Evolutionary conservation across 1,140 invertebrate genomes (phyloP).

Genomic region (Piezodorus guildinii): DNA sequence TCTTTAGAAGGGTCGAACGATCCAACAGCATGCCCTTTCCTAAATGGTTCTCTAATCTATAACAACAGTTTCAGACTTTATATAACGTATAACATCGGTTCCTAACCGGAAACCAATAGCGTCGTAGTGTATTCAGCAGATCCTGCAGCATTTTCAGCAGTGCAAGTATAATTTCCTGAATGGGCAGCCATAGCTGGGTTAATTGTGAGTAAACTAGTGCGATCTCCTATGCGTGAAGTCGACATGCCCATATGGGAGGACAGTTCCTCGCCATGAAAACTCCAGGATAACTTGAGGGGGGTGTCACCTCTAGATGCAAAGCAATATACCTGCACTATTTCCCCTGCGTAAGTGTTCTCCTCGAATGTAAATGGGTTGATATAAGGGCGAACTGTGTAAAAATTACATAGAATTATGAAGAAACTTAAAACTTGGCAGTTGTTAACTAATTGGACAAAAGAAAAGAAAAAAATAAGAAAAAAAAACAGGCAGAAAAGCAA

Average conservation of each 20-base stretch:
- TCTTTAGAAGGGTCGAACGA: not conserved
- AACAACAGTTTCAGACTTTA: too few species aligned
- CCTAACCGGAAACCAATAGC: constrained; percentile 34
- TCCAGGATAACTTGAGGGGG: constrained; percentile 67
- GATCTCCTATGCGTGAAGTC: constrained; percentile 45
- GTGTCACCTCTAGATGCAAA: constrained; percentile 72
- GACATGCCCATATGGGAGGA: constrained; percentile 31
- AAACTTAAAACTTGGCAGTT: too few species aligned
- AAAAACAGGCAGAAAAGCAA: too few species aligned
- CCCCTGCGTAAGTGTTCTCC: constrained; percentile 45
- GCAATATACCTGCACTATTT: constrained; percentile 53
- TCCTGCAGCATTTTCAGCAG: constrained; percentile 46
- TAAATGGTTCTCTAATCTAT: constrained; percentile 1
- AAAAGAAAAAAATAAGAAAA: too few species aligned
- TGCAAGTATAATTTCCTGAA: constrained; percentile 65
- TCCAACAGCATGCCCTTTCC: constrained; percentile 1
- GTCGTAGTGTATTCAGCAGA: constrained; percentile 39
- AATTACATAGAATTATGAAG: not conserved
- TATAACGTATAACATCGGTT: too few species aligned
- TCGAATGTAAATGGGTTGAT: constrained; percentile 33
- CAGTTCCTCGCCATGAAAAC: constrained; percentile 38
- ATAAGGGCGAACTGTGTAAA: constrained; percentile 30
- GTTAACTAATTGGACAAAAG: too few species aligned
- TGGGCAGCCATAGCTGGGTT: constrained; percentile 41
- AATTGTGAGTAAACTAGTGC: constrained; percentile 40